These are phyloP conservation scores for Sialis lutaria DNA, from an alignment of 2,888 invertebrate genomes.

Conservation along the genomic window DNA sequence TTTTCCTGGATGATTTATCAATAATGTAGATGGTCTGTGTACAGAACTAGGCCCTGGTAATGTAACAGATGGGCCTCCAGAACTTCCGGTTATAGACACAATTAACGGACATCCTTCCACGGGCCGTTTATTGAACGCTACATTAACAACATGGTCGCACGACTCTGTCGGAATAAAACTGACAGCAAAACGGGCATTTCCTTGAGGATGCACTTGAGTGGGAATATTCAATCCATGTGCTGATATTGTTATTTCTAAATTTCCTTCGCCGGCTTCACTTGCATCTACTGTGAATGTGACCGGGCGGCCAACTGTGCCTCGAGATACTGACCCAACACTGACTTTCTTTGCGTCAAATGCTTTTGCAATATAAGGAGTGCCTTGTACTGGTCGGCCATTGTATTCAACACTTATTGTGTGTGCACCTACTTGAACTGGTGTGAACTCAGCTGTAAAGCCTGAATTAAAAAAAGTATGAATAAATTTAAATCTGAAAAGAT, in stretches of 20 bases:
- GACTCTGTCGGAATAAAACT: conserved; percentile 91
- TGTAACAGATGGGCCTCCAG: conserved; percentile 48
- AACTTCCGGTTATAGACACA: conserved; percentile 52
- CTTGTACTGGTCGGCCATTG: conserved; percentile 74
- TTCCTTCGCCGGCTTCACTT: conserved; percentile 92
- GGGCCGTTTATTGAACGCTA: conserved; percentile 88
- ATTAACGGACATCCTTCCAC: conserved; percentile 83
- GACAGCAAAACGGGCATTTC: conserved; percentile 81
- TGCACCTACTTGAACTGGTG: conserved; percentile 83
- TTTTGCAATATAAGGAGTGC: conserved; percentile 79
- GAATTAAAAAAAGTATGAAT: conserved; percentile 19
- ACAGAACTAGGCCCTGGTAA: conserved; percentile 55
- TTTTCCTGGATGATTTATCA: conserved; percentile 66
- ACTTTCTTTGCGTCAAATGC: conserved; percentile 83
- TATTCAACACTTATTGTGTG: conserved; percentile 83
- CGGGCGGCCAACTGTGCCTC: conserved; percentile 71
- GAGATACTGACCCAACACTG: conserved; percentile 59
- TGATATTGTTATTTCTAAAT: conserved; percentile 90
- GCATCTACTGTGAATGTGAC: conserved; percentile 94
- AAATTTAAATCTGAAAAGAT: too few species aligned
- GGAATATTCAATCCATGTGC: conserved; percentile 86
- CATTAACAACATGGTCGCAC: conserved; percentile 88
- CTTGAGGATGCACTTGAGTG: conserved; percentile 87
- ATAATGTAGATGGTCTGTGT: conserved; percentile 50
- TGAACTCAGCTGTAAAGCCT: conserved; percentile 82